Conservation (phyloP, 2,888 invertebrate genomes). For the Leptopterna dolabrata region DNA sequence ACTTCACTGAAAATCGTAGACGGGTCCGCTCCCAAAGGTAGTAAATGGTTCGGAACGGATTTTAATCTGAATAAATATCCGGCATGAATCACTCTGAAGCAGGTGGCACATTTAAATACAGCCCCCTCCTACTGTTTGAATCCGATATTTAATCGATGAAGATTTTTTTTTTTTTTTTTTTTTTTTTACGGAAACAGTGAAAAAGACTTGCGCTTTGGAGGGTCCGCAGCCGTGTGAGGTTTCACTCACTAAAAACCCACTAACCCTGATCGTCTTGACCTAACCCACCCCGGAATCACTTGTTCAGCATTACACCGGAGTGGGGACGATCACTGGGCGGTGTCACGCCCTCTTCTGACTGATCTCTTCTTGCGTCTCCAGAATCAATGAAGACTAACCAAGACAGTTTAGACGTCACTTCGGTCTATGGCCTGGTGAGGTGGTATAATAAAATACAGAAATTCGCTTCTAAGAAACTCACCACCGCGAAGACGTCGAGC, state of each 20-base stretch:
- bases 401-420: background rate
- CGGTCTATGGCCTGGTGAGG: background rate
- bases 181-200: no score
- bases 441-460: background rate
- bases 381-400: background rate
- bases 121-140: background rate
- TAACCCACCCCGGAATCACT: no score
- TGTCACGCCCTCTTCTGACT: no score
- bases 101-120: background rate
- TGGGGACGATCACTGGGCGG: no score
- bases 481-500: background rate
- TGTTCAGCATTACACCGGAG: no score
- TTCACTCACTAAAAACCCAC: no score
- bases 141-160: background rate
- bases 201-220: no score
- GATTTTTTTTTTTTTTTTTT: no score
- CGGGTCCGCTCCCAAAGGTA: background rate
- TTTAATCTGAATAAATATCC: conserved; percentile 7
- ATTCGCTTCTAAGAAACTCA: background rate
- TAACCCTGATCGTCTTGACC: no score
- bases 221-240: no score
- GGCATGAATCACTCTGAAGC: background rate
- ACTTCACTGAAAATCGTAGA: background rate
- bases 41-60: background rate
- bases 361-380: no score